A percentile compares a stretch with the other conserved stretches of the same genome.
phyloP scores from a whole-genome alignment of 1,140 invertebrate species.

The Maniola jurtina region DNA sequence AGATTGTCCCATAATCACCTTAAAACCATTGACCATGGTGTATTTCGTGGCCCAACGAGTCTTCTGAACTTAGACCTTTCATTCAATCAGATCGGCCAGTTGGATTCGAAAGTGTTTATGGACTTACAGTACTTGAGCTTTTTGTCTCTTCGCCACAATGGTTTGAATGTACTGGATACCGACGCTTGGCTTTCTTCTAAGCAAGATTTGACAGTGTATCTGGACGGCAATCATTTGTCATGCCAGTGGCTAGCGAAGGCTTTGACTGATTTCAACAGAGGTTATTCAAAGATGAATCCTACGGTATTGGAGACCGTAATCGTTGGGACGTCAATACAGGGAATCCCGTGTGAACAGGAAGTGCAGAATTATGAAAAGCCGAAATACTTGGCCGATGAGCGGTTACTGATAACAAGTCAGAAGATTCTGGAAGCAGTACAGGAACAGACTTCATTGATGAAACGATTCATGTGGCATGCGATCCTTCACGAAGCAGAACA shows the following conservation, averaged over 20 bases:
- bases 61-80: conserved; percentile 58
- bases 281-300: conserved; percentile 58
- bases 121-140: conserved; percentile 50
- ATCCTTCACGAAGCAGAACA: conserved; percentile 29
- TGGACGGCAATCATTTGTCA: conserved; percentile 58
- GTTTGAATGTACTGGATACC: conserved; percentile 45
- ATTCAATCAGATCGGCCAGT: conserved; percentile 48
- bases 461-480: conserved; percentile 36
- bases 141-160: conserved; percentile 55
- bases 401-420: conserved; percentile 51
- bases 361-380: conserved; percentile 13
- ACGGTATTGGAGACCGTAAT: conserved; percentile 31
- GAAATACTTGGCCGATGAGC: conserved; percentile 45
- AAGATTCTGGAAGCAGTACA: conserved; percentile 61
- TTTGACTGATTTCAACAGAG: conserved; percentile 54
- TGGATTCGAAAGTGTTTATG: conserved; percentile 60
- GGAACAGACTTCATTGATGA: conserved; percentile 54
- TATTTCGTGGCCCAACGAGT: conserved; percentile 48
- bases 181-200: conserved; percentile 55
- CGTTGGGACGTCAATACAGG: conserved; percentile 46
- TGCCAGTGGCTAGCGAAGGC: conserved; percentile 58
- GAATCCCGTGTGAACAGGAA: conserved; percentile 51
- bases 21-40: conserved; percentile 50
- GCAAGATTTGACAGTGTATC: conserved; percentile 46
- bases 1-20: conserved; percentile 53